Evolutionary conservation across 2,113 vertebrate species (phyloP), one percentile per base, ranked within the genome.

Genomic region (Alaudala cheleensis): DNA sequence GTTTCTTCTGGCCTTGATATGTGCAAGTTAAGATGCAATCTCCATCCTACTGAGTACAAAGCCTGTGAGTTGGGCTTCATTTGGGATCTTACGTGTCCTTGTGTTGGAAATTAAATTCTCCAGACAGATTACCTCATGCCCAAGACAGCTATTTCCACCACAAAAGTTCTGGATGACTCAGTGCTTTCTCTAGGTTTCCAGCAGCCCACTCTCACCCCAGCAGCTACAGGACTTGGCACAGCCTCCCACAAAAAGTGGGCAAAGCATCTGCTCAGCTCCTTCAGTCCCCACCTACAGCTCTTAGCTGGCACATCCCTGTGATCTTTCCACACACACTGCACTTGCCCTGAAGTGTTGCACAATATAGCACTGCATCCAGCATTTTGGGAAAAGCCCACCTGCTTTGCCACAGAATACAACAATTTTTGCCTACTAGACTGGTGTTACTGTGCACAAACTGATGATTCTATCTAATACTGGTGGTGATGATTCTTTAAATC

Each of bases 51-150:
- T 25, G 39, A 77, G 39, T 21, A 78, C 37, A 49, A 86, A 84
- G 37, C 45, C 47, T 61, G 23, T 60, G 64, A 19, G 26, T 1
- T 51, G 20, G 40, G n/a, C 49, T 92, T 86, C 86, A 44, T 14
- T 44, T 44, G 42, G 31, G n/a, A 57, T 80, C 53, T 61, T 57
- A 9, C 1, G 7, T 54, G 33, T 37, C 54, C 79, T 80, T 88
- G 45, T 5, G 1, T 3, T 80, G 66, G 62, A 93, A 94, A 82
- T 62, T 4, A 58, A 94, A 74, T 40, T 82, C 58, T 86, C 39
- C 79, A 97, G 70, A 80, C 51, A 61, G 57, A 91, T 87, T 88
- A 92, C 62, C 51, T 96, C 90, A 94, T 74, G 26, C 58, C 82
- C 39, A 82, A 86, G 40, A 74, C 64, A 92, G 74, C 58, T 85